These are phyloP conservation scores for Ophraella communa DNA, from an alignment of 2,888 invertebrate genomes.

Conservation along the genomic window DNA sequence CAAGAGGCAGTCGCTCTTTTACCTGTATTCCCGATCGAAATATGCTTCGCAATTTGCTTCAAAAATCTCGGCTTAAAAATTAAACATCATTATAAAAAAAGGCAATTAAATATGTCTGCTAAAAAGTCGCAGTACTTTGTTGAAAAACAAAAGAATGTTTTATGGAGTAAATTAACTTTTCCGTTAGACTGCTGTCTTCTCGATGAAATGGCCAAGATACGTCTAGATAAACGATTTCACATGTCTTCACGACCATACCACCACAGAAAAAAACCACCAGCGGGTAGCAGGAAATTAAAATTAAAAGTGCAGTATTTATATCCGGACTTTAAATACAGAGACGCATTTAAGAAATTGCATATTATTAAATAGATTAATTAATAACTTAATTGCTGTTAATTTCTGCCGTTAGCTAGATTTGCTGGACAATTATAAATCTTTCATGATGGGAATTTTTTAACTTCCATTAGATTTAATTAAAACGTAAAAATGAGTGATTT, in stretches of 20 bases:
- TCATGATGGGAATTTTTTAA: no score
- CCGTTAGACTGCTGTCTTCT: slow-evolving; percentile 22
- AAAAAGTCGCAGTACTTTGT: slow-evolving; percentile 10
- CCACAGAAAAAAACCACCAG: slow-evolving; percentile 14
- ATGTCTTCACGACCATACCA: slow-evolving; percentile 21
- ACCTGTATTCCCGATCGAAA: not conserved
- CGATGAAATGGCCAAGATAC: slow-evolving; percentile 24
- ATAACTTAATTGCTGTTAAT: no score
- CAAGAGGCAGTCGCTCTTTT: not conserved
- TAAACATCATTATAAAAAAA: not conserved
- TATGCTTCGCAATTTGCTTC: not conserved
- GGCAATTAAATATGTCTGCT: not conserved
- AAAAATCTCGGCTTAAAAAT: slow-evolving; percentile 19
- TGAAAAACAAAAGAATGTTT: slow-evolving; percentile 11
- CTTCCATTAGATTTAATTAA: no score
- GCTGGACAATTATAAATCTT: no score
- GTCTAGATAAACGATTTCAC: slow-evolving; percentile 23
- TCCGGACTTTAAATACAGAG: slow-evolving; percentile 8
- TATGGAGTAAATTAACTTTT: slow-evolving; percentile 15
- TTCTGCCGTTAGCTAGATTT: no score
- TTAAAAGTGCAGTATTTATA: slow-evolving; percentile 23
- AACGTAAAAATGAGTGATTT: no score
- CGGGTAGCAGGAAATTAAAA: slow-evolving; percentile 27
- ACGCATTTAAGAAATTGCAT: not conserved
- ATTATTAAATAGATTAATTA: no score